Conservation (phyloP, 2,888 invertebrate species). For the Lysandra bellargus region DNA sequence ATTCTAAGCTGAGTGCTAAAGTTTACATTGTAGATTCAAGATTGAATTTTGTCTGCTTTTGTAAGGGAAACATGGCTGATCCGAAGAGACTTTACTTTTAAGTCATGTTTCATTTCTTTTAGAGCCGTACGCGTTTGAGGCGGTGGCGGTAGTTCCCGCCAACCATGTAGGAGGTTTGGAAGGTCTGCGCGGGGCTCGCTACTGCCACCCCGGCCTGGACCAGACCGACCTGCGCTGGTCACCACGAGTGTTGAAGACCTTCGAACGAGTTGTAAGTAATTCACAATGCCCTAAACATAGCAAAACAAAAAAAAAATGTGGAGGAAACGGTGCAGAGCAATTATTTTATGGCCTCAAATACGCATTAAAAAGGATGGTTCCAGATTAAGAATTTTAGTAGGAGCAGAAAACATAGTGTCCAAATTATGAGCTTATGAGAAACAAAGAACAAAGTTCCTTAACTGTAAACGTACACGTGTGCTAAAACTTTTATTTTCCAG, state of each 20-base stretch:
- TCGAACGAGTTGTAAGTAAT: constrained; percentile 73
- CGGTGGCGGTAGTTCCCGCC: constrained; percentile 80
- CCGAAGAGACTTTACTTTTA: not conserved
- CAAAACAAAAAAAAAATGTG: not conserved
- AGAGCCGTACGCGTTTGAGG: constrained; percentile 80
- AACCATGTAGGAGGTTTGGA: constrained; percentile 68
- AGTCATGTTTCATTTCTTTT: constrained; percentile 35
- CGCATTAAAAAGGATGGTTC: not conserved
- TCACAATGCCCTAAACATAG: not conserved
- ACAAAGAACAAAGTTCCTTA: not conserved
- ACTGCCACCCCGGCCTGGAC: constrained; percentile 85
- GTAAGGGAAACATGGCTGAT: not conserved
- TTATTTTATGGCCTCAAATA: not conserved
- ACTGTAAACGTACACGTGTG: not conserved
- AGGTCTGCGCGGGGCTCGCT: constrained; percentile 73
- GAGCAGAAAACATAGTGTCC: not conserved
- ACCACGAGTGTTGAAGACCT: constrained; percentile 80
- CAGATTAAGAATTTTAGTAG: not conserved
- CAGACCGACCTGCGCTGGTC: constrained; percentile 78
- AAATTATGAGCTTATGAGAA: not conserved
- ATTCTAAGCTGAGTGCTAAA: not conserved
- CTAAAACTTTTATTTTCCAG: constrained; percentile 44
- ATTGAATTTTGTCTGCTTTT: not conserved
- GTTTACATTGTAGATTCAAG: not conserved
- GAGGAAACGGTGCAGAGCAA: too few relatives aligned